A percentile compares a stretch with the other conserved stretches of the same genome.
These are phyloP conservation scores for Silvanus unidentatus DNA, from an alignment of 2,888 invertebrate species.

Conservation along the genomic window DNA sequence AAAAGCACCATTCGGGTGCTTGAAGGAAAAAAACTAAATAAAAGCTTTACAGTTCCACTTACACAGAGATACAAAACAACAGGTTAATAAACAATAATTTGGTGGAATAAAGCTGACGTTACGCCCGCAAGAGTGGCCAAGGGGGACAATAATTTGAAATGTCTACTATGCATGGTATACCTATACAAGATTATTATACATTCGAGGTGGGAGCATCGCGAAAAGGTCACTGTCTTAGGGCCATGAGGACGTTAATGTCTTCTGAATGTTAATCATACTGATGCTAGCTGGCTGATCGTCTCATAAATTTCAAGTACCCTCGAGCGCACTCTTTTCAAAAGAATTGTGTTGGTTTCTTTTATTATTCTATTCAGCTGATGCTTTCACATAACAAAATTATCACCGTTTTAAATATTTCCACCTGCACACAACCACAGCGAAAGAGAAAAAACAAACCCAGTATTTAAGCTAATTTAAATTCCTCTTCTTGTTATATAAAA, in stretches of 20 bases:
- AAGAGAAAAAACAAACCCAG: too few species aligned
- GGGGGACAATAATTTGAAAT: constrained; percentile 7
- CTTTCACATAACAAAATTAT: too few species aligned
- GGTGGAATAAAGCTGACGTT: constrained; percentile 6
- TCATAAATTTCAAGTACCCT: constrained; percentile 4
- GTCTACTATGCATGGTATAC: constrained; percentile 1
- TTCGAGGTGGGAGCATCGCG: constrained; percentile 1
- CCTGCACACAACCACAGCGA: too few species aligned
- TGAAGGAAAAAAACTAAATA: constrained; percentile 2
- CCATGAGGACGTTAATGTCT: constrained; percentile 14
- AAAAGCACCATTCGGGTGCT: not conserved
- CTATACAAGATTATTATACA: not conserved
- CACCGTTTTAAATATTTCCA: too few species aligned
- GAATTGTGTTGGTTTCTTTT: not conserved
- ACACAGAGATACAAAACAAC: not conserved
- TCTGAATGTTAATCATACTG: constrained; percentile 13
- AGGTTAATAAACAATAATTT: constrained; percentile 11
- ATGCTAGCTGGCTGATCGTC: not conserved
- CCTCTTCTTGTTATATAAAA: too few species aligned
- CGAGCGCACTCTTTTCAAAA: constrained; percentile 2
- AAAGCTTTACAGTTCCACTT: too few species aligned
- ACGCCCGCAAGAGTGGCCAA: constrained; percentile 6
- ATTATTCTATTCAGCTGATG: constrained; percentile 1
- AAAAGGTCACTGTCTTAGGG: constrained; percentile 13
- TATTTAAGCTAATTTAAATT: too few species aligned